Evolutionary conservation across 30 jellyfish, hydroid and myxozoan genomes (phyloP), one percentile per base, ranked within the genome.

Genomic region (Chironex yamaguchii): DNA sequence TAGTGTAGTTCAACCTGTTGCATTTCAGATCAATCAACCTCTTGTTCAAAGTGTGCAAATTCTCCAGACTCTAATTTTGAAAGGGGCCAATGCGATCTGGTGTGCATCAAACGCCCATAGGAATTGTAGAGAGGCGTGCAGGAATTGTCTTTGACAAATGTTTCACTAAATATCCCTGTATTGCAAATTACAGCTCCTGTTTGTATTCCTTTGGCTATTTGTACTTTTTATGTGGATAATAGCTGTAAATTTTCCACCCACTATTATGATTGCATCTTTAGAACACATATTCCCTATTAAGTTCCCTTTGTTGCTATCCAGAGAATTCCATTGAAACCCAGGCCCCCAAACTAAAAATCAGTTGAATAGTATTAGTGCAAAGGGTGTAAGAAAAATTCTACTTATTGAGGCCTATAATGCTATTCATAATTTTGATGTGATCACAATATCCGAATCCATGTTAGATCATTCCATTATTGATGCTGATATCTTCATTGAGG

Each of bases 1-100:
- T n/a, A n/a, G n/a, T n/a, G n/a, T n/a, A n/a, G 75, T 12, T 62
- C 75, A 62, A 62, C 75, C 75, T 62, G 75, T 42, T 12, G 75
- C 75, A 62, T 62, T 62, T 62, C 75, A 62, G 75, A 62, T 62
- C 75, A 62, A 62, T 62, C 33, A 62, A 42, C 29, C 52, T 62
- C 12, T 62, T 62, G 53, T 62, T 62, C 53, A 62, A 24, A 1
- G 33, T 62, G 75, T 62, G 75, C 75, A 42, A 62, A 12, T 62
- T 62, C 75, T 24, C 75, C 75, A 62, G 75, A 62, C 29, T 0
- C 33, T 53, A 53, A 53, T 3, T 53, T 32, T 20, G 71, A 53
- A 32, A 53, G 71, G 21, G 71, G 25, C 71, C 50, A 62, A 62
- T 42, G 33, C 42, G 75, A 62, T 62, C 75, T 24, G 75, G 75